Conservation (phyloP, 2,797 vertebrate genomes). For the Clarias platycephalus region DNA sequence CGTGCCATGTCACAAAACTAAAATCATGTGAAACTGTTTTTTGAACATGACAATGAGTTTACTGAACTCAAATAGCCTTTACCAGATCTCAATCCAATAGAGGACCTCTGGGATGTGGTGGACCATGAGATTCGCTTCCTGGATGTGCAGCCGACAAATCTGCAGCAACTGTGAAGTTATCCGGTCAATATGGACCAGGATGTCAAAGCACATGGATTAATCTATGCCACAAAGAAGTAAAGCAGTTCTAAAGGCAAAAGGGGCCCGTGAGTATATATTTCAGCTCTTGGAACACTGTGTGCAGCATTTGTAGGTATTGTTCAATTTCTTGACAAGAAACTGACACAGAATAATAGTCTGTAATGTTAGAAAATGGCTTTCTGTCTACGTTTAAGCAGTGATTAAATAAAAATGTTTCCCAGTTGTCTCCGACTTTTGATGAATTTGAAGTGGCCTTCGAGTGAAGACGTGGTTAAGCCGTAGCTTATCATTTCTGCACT, state of each 20-base stretch:
- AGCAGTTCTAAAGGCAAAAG: too few species aligned
- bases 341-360: neutral
- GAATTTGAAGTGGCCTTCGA: neutral
- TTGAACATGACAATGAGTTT: too few species aligned
- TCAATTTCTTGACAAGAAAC: neutral
- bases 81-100: slow-evolving; percentile 13
- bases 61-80: too few species aligned
- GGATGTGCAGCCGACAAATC: slow-evolving; percentile 54
- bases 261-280: too few species aligned
- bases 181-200: too few species aligned
- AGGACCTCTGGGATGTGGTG: slow-evolving; percentile 10
- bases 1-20: too few species aligned
- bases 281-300: too few species aligned
- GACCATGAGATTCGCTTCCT: slow-evolving; percentile 35
- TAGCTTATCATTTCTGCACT: neutral
- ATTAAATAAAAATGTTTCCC: neutral
- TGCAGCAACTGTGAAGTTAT: slow-evolving; percentile 38
- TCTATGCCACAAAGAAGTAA: too few species aligned
- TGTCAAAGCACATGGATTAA: too few species aligned
- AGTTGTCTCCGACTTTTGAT: neutral
- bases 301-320: too few species aligned
- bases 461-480: neutral
- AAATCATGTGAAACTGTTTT: too few species aligned
- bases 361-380: neutral
- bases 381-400: neutral